Evolutionary conservation across 2,113 vertebrate species (phyloP), one percentile per base, ranked within the genome.

Genomic region (Gadus chalcogrammus): DNA sequence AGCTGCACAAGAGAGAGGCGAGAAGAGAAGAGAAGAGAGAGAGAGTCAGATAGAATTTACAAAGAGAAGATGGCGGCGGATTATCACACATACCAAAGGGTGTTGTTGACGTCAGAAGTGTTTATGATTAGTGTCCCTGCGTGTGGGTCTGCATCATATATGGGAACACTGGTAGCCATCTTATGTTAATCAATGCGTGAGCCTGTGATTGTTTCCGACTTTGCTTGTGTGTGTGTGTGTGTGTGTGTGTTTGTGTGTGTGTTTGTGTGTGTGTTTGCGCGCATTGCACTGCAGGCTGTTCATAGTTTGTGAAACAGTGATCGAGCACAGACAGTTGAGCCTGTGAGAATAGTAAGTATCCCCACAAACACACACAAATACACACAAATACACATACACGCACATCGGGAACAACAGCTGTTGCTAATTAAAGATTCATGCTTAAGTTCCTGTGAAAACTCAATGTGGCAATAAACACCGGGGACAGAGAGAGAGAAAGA

Each of bases 371-470:
- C 78, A 77, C 69, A 42, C 31, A 18, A 31, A 18, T 64, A 22
- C 74, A 75, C 20, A 77, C 59, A 79, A 80, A 87, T 74, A 72
- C 63, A 64, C 69, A 72, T 65, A 65, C 24, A 65, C 68, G 76
- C 68, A 73, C 79, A 48, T 38, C 27, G 27, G 69, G 78, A 86
- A 79, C 79, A 85, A 83, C 89, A 86, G 86, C 86, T 88, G 86
- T 81, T 82, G 82, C 83, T 88, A 89, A 89, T 91, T 87, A 90
- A 88, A 90, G 82, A 88, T 90, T 91, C 87, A 89, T 89, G 88
- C 86, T 88, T 81, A 87, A 84, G 87, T 87, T 88, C 82, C 85
- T 87, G 85, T 88, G 85, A 90, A 90, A 87, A 89, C 87, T 87
- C 85, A 81, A 76, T 78, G 83, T 87, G 87, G 83, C 82, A 74